Percentiles rank a stretch among this genome's conserved stretches.
Evolutionary conservation across 2,113 vertebrate species (phyloP).

Genomic region (Rhinopithecus roxellana): DNA sequence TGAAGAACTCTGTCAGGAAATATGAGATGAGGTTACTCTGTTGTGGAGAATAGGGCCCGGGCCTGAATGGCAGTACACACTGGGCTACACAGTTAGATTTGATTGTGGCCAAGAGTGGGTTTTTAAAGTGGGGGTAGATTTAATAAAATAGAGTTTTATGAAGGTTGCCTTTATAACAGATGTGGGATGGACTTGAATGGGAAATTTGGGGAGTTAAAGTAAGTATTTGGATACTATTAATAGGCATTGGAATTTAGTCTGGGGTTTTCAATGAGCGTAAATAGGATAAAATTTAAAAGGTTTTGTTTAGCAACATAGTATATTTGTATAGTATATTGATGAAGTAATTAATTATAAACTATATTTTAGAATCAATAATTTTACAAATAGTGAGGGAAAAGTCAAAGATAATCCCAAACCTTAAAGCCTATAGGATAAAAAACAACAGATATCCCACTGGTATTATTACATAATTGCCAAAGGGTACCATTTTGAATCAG

Average conservation of each 20-base stretch:
- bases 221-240: neutral
- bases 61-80: neutral
- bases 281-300: neutral
- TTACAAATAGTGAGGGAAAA: neutral
- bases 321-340: neutral
- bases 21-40: neutral
- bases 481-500: neutral
- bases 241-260: neutral
- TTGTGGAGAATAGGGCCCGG: no score
- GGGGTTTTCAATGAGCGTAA: neutral
- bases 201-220: neutral
- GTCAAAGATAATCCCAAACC: neutral
- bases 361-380: neutral
- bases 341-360: neutral
- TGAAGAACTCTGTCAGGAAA: neutral
- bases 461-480: neutral
- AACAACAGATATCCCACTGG: neutral
- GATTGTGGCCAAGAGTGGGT: neutral
- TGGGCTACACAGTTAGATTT: neutral
- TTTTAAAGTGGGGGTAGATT: neutral
- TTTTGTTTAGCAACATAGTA: neutral
- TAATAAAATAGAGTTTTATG: neutral
- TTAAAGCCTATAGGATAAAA: neutral
- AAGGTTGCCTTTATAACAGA: neutral
- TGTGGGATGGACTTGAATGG: neutral